Conservation (phyloP, 2,888 invertebrate species). For the Imbricaverruca yamaguchii region DNA sequence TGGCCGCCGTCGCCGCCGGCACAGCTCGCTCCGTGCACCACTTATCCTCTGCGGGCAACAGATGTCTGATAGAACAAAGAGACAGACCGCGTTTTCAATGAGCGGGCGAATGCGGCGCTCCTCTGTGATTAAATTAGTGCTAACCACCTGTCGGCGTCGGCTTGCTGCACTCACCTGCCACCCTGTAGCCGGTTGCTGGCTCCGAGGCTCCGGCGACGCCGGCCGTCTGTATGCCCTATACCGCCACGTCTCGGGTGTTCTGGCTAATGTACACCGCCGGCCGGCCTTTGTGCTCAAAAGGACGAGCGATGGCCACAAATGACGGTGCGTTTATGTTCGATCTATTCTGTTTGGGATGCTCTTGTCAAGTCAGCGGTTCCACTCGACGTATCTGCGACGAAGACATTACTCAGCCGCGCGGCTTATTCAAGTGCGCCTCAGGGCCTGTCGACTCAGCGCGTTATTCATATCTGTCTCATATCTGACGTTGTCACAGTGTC, state of each 20-base stretch:
- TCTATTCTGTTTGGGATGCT: too few relatives aligned
- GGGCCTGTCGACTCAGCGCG: too few relatives aligned
- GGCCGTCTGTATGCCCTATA: too few relatives aligned
- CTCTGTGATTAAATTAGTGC: slow-evolving; percentile 8
- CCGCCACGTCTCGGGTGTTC: neutral
- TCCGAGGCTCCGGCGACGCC: too few relatives aligned
- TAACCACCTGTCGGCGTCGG: slow-evolving; percentile 5
- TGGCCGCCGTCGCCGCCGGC: neutral
- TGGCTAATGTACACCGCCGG: neutral
- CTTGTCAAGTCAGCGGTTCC: too few relatives aligned
- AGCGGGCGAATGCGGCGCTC: neutral
- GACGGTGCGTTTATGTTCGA: too few relatives aligned
- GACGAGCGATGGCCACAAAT: neutral
- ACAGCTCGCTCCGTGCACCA: neutral
- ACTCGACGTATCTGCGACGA: too few relatives aligned
- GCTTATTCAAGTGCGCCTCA: too few relatives aligned
- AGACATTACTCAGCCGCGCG: too few relatives aligned
- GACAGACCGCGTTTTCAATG: neutral
- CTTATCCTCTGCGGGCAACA: neutral
- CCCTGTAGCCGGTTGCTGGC: too few relatives aligned
- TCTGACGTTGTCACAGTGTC: too few relatives aligned
- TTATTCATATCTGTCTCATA: too few relatives aligned
- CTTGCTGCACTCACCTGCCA: neutral
- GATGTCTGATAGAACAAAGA: slow-evolving; percentile 3
- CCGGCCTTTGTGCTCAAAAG: neutral